phyloP scores from a whole-genome alignment of 37 sponge, comb jelly and placozoan species.

The Halichondria panicea region DNA sequence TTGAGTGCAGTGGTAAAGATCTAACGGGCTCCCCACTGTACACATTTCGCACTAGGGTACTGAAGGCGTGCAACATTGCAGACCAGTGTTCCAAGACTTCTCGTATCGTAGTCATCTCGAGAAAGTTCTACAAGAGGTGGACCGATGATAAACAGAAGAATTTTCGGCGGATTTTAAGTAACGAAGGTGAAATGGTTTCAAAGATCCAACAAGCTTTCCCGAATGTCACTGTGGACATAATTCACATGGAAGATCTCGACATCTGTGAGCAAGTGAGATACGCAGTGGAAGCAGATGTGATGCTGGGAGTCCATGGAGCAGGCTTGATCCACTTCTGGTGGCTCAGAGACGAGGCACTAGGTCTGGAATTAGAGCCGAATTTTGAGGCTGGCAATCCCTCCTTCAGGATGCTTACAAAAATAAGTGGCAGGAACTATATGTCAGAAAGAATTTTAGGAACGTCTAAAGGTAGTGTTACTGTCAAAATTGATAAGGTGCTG shows the following conservation, averaged over 20 bases:
- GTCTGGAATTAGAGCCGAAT: conserved; percentile 60
- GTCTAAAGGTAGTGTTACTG: no score
- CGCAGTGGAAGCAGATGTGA: conserved; percentile 50
- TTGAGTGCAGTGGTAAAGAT: conserved; percentile 44
- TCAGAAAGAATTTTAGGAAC: no score
- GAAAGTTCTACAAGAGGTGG: conserved; percentile 57
- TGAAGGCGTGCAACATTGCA: conserved; percentile 53
- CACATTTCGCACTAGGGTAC: conserved; percentile 45
- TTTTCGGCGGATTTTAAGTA: conserved; percentile 58
- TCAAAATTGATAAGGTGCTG: no score
- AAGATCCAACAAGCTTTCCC: conserved; percentile 26
- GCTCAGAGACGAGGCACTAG: conserved; percentile 48
- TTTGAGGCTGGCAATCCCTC: conserved; percentile 45
- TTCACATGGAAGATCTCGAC: conserved; percentile 46
- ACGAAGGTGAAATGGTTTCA: conserved; percentile 41
- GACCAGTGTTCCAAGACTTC: conserved; percentile 4
- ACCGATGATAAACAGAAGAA: conserved; percentile 8
- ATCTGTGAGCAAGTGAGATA: conserved; percentile 61
- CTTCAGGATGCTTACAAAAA: conserved; percentile 44
- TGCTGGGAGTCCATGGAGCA: conserved; percentile 76
- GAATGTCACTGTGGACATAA: conserved; percentile 7
- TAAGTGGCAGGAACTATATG: conserved; percentile 58
- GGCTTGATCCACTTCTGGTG: conserved; percentile 83
- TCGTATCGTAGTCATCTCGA: conserved; percentile 35
- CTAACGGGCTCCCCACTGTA: conserved; percentile 16